Conservation (phyloP, 2,888 invertebrate genomes). For the Cheilosia variabilis region DNA sequence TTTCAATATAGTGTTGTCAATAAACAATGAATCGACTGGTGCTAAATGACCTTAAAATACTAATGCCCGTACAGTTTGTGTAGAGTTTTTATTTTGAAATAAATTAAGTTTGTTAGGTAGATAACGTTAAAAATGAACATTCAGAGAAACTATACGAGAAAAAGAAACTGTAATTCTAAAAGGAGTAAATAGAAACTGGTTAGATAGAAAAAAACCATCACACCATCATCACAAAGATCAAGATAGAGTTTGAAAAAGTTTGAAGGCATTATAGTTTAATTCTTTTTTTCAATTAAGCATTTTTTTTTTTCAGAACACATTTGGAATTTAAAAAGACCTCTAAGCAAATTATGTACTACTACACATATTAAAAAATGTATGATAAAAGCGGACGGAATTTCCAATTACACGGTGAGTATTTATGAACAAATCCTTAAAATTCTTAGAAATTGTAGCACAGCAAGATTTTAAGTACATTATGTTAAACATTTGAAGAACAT, state of each 20-base stretch:
- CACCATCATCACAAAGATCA: neutral
- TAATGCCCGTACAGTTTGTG: constrained; percentile 15
- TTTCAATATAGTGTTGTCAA: constrained; percentile 51
- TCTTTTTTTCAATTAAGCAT: neutral
- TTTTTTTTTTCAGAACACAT: constrained; percentile 54
- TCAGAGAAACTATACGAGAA: neutral
- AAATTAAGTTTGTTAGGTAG: constrained; percentile 12
- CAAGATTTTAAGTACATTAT: constrained; percentile 7
- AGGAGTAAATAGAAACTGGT: neutral
- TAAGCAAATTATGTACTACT: constrained; percentile 50
- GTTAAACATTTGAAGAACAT: too few species aligned
- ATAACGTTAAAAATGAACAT: constrained; percentile 19
- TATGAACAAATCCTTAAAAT: constrained; percentile 50
- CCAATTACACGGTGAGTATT: constrained; percentile 66
- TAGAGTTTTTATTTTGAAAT: constrained; percentile 7
- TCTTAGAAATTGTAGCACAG: constrained; percentile 29
- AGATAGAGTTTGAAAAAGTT: constrained; percentile 8
- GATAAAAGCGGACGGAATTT: constrained; percentile 70
- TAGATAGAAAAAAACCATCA: constrained; percentile 7
- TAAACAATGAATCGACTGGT: constrained; percentile 39
- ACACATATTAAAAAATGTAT: constrained; percentile 33
- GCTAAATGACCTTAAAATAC: constrained; percentile 31
- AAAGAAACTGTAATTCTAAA: neutral
- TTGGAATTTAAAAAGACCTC: constrained; percentile 38
- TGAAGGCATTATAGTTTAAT: constrained; percentile 8